Percentiles rank a stretch among this genome's conserved stretches.
These are phyloP conservation scores for Mylabris sibirica DNA, from an alignment of 2,888 invertebrate genomes.

Conservation along the genomic window DNA sequence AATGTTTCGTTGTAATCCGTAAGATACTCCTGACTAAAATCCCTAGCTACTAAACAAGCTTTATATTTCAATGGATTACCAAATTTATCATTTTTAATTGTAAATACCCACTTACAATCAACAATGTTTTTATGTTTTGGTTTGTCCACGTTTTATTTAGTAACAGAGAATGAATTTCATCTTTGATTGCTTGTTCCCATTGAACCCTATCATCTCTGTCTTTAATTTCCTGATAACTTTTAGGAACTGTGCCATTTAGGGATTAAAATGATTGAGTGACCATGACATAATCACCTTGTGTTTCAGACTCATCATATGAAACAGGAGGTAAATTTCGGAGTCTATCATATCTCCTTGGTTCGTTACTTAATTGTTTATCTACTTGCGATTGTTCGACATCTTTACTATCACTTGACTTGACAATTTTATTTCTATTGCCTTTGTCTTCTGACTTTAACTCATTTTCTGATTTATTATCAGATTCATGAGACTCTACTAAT, in stretches of 20 bases:
- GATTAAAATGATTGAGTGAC: slow-evolving; percentile 3
- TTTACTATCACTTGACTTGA: too few relatives aligned
- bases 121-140: slow-evolving; percentile 23
- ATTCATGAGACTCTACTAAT: too few relatives aligned
- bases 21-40: slow-evolving; percentile 22
- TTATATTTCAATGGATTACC: slow-evolving; percentile 21
- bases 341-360: too few relatives aligned
- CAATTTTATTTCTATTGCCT: too few relatives aligned
- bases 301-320: too few relatives aligned
- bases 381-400: too few relatives aligned
- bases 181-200: slow-evolving; percentile 22
- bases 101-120: slow-evolving; percentile 24
- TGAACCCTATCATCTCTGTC: slow-evolving; percentile 5
- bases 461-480: too few relatives aligned
- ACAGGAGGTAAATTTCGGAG: too few relatives aligned
- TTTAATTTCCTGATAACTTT: slow-evolving; percentile 8
- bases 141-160: slow-evolving; percentile 26
- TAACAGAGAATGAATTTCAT: slow-evolving; percentile 21
- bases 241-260: neutral
- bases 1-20: slow-evolving; percentile 26
- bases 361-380: too few relatives aligned
- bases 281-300: too few relatives aligned
- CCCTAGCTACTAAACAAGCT: slow-evolving; percentile 17
- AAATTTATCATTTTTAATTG: slow-evolving; percentile 18
- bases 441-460: too few relatives aligned